Evolutionary conservation across 2,113 vertebrate genomes (phyloP), one percentile per base, ranked within the genome.

Genomic region (Zapornia atra): DNA sequence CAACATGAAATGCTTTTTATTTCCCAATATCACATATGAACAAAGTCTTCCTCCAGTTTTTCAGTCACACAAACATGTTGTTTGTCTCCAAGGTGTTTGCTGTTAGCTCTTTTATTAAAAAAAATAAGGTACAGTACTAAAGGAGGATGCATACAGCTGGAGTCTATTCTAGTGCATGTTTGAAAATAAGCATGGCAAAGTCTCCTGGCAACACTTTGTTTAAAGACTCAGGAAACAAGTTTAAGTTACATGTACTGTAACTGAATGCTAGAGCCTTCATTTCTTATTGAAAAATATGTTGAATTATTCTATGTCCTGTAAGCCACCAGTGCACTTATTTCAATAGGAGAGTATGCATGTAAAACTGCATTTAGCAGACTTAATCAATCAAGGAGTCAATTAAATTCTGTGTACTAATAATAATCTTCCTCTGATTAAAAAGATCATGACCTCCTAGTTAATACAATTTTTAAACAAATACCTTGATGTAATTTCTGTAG

Each of bases 121-220:
- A 44, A 71, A 54, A 26, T 28, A 46, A 73, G 16, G n/a, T 44
- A 70, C 34, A 80, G 22, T 12, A 64, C 10, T 76, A 50, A 53
- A 71, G 31, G 51, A 91, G 61, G 38, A 73, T 82, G 38, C 11
- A 63, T 4, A 15, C 10, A 46, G 36, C 42, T 92, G 33, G 44
- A 88, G 48, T 42, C 48, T 88, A 6, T 20, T 82, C 42, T 20
- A 71, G 63, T 12, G 29, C 59, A 33, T 69, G 66, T 57, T 0
- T 72, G 76, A 80, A 95, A 94, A 86, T 9, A 73, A 73, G 46
- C 77, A 51, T 59, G 46, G 42, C 60, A 94, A 87, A 82, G 38
- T 86, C 89, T 95, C 86, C 86, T 86, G 64, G 95, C 76, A 96
- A 95, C 89, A 69, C 50, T 77, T 38, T 7, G 61, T 59, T 31